Evolutionary conservation across 2,888 invertebrate genomes (phyloP).

Genomic region (Epirrhoe alternata): DNA sequence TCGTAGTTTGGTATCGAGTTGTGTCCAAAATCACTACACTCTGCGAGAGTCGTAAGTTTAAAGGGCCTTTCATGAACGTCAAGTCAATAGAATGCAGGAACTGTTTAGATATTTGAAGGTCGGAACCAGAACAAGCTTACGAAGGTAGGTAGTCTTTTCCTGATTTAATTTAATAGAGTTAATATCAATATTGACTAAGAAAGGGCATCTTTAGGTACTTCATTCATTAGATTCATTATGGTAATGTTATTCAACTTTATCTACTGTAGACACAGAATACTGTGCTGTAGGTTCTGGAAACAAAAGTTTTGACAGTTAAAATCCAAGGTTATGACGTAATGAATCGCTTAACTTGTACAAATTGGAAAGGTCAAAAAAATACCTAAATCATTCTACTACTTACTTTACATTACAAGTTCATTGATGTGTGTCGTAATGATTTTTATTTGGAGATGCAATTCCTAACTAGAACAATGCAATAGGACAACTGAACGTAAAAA

Average conservation of each 20-base stretch:
- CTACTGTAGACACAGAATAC: too few relatives aligned
- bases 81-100: slow-evolving; percentile 16
- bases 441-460: slow-evolving; percentile 24
- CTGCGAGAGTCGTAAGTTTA: not conserved
- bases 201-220: slow-evolving; percentile 7
- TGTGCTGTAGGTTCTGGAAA: slow-evolving; percentile 56
- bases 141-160: slow-evolving; percentile 8
- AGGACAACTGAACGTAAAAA: too few relatives aligned
- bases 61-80: not conserved
- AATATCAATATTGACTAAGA: not conserved
- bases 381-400: slow-evolving; percentile 55
- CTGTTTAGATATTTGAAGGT: slow-evolving; percentile 17
- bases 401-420: slow-evolving; percentile 42
- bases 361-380: slow-evolving; percentile 66
- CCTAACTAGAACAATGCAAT: not conserved
- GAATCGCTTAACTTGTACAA: slow-evolving; percentile 64
- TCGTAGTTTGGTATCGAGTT: too few relatives aligned
- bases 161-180: not conserved
- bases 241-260: slow-evolving; percentile 18
- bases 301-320: slow-evolving; percentile 54
- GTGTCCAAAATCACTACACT: not conserved
- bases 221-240: slow-evolving; percentile 14
- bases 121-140: slow-evolving; percentile 7
- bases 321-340: slow-evolving; percentile 67
- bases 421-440: slow-evolving; percentile 57